These are phyloP conservation scores for Nephrotoma appendiculata DNA, from an alignment of 2,888 invertebrate genomes.

Conservation along the genomic window DNA sequence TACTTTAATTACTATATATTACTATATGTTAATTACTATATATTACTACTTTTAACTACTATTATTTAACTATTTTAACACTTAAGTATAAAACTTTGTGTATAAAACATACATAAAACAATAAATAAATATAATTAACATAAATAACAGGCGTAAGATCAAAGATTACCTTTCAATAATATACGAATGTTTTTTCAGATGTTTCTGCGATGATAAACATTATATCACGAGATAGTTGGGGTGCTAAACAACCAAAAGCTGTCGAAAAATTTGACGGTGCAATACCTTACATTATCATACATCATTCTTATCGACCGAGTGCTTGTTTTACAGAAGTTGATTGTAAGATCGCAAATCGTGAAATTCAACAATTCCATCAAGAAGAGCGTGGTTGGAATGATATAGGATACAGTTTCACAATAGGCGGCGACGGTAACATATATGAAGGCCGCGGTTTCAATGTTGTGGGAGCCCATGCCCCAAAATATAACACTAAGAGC, in stretches of 20 bases:
- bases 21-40: too few species aligned
- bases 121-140: too few species aligned
- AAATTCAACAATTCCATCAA: conserved; percentile 52
- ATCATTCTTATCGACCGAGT: conserved; percentile 52
- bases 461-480: conserved; percentile 53
- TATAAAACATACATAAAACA: too few species aligned
- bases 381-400: conserved; percentile 47
- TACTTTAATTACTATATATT: too few species aligned
- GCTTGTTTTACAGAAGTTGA: conserved; percentile 40
- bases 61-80: too few species aligned
- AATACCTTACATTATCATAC: conserved; percentile 52
- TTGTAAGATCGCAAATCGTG: conserved; percentile 43
- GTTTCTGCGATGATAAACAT: neutral
- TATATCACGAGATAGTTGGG: conserved; percentile 38
- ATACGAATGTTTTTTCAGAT: too few species aligned
- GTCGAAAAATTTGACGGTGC: conserved; percentile 37
- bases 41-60: too few species aligned
- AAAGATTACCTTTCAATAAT: too few species aligned
- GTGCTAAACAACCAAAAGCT: conserved; percentile 35
- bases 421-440: conserved; percentile 55
- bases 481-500: conserved; percentile 48
- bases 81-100: too few species aligned
- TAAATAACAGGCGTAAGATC: too few species aligned
- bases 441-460: conserved; percentile 62
- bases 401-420: conserved; percentile 55